Evolutionary conservation across 2,113 vertebrate species (phyloP).

Genomic region (Pedetes capensis): DNA sequence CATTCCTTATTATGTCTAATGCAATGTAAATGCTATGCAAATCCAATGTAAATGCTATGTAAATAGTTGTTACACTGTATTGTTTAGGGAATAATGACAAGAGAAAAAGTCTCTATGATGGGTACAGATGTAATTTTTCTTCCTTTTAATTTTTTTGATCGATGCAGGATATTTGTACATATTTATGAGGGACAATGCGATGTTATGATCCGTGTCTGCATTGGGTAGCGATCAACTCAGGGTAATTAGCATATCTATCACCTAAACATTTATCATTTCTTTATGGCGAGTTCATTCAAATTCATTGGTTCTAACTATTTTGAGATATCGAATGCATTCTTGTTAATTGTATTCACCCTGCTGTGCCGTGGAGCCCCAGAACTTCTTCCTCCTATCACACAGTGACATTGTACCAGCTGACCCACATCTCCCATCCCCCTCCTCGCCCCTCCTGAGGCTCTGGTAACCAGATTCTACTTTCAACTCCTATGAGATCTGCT

Average conservation of each 20-base stretch:
- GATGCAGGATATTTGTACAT: neutral
- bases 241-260: neutral
- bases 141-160: neutral
- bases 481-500: neutral
- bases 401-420: rapidly evolving
- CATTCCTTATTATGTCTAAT: neutral
- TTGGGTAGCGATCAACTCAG: neutral
- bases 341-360: neutral
- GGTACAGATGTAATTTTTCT: neutral
- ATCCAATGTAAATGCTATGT: no score
- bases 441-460: neutral
- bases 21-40: neutral
- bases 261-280: neutral
- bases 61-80: neutral
- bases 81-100: neutral
- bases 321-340: neutral
- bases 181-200: neutral
- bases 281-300: neutral
- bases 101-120: neutral
- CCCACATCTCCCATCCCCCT: no score
- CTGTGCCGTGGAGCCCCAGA: neutral
- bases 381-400: no score
- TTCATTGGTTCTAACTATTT: neutral
- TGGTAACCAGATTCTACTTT: neutral
- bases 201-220: neutral